A percentile compares a stretch with the other conserved stretches of the same genome.
phyloP scores from a whole-genome alignment of 92 coral and sea anemone genomes.

The Zoanthus gigantus region DNA sequence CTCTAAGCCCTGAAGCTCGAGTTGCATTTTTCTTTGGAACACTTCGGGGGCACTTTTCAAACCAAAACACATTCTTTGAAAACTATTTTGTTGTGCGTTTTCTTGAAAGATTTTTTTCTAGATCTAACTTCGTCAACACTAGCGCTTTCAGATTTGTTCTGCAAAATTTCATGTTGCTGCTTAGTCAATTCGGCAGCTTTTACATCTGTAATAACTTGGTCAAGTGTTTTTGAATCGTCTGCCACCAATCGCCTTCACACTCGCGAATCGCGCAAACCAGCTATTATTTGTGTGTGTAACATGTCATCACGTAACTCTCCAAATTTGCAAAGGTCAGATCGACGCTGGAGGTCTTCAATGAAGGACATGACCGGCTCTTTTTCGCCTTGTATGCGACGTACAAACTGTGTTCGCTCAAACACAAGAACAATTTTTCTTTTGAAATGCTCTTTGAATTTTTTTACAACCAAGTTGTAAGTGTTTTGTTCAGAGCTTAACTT shows the following conservation, averaged over 20 bases:
- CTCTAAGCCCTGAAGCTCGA: slow-evolving; percentile 51
- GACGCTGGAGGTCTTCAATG: slow-evolving; percentile 27
- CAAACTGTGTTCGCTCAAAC: neutral
- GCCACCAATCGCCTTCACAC: slow-evolving; percentile 55
- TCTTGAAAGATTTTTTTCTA: neutral
- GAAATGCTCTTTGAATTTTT: neutral
- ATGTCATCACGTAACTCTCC: slow-evolving; percentile 49
- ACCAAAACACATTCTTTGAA: slow-evolving; percentile 25
- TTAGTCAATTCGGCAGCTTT: slow-evolving; percentile 42
- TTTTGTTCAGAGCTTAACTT: neutral
- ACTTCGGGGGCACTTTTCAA: slow-evolving; percentile 45
- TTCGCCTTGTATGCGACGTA: slow-evolving; percentile 22
- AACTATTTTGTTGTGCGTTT: neutral
- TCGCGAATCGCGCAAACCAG: slow-evolving; percentile 37
- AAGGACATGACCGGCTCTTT: slow-evolving; percentile 33
- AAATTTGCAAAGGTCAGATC: slow-evolving; percentile 25
- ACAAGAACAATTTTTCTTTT: neutral
- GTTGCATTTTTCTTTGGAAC: slow-evolving; percentile 46
- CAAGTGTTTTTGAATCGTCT: slow-evolving; percentile 37
- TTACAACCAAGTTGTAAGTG: neutral
- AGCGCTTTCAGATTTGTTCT: slow-evolving; percentile 33
- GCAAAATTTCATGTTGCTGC: slow-evolving; percentile 55
- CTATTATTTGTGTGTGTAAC: slow-evolving; percentile 52
- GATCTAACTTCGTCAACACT: slow-evolving; percentile 3
- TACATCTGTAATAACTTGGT: slow-evolving; percentile 47